Evolutionary conservation across 2,797 vertebrate genomes (phyloP).

Genomic region (Tragelaphus oryx): DNA sequence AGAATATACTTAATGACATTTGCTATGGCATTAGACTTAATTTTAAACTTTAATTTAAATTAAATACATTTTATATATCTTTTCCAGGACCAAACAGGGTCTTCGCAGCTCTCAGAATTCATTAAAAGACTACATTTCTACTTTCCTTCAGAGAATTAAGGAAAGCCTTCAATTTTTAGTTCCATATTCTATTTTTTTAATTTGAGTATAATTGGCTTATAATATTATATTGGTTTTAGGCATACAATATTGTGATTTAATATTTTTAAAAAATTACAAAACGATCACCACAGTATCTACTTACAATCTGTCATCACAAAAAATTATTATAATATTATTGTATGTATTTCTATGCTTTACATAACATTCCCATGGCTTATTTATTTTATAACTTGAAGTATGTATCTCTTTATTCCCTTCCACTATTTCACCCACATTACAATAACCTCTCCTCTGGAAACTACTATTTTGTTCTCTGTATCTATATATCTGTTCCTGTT

Average conservation of each 20-base stretch:
- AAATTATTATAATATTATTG: not conserved
- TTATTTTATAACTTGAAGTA: not conserved
- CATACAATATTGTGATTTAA: not conserved
- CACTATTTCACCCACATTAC: not conserved
- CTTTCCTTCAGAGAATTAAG: not conserved
- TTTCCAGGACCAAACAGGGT: not conserved
- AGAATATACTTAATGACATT: slow-evolving; percentile 53
- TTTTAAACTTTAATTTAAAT: slow-evolving; percentile 58
- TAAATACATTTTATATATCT: slow-evolving; percentile 32
- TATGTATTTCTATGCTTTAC: not conserved
- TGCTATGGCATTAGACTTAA: not conserved
- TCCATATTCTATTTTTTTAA: not conserved
- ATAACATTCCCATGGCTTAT: not conserved
- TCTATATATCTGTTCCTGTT: not conserved
- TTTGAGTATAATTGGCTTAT: not conserved
- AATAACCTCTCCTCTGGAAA: not conserved
- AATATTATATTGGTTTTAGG: not conserved
- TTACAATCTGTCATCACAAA: not conserved
- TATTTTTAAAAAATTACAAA: not conserved
- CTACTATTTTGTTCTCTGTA: not conserved
- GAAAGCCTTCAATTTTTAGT: not conserved
- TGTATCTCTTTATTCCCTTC: not conserved
- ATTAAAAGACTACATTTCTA: not conserved
- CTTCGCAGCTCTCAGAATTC: not conserved
- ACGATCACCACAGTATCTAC: not conserved